Conservation (phyloP, 2,888 invertebrate species). For the Drosophila anceps region DNA sequence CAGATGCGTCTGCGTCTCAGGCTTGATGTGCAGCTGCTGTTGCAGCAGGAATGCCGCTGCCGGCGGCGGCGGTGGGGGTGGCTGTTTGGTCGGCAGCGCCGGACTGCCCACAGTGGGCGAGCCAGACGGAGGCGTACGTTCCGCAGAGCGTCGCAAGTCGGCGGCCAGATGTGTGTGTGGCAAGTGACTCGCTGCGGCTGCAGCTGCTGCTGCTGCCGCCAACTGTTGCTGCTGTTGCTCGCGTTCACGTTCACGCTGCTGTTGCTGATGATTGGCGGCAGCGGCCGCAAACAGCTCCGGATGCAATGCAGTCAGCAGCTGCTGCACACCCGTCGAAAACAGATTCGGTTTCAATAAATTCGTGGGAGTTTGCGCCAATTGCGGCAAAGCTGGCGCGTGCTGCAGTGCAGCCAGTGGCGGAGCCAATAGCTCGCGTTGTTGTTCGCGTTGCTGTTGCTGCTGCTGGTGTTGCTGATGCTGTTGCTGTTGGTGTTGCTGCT, state of each 20-base stretch:
- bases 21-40: conserved; percentile 82
- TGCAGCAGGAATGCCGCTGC: conserved; percentile 82
- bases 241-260: conserved; percentile 85
- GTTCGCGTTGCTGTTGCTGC: conserved; percentile 64
- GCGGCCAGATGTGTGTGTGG: conserved; percentile 67
- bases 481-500: conserved; percentile 55
- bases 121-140: conserved; percentile 72
- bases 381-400: conserved; percentile 83
- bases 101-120: conserved; percentile 74
- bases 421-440: conserved; percentile 80
- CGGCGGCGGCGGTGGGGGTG: conserved; percentile 60
- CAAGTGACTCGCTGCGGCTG: conserved; percentile 57
- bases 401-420: conserved; percentile 84
- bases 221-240: conserved; percentile 68
- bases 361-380: conserved; percentile 86
- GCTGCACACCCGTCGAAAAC: conserved; percentile 90
- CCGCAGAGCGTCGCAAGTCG: conserved; percentile 74
- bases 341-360: conserved; percentile 91
- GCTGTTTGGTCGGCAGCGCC: conserved; percentile 63
- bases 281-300: conserved; percentile 88
- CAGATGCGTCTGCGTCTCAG: conserved; percentile 82
- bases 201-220: conserved; percentile 57
- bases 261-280: conserved; percentile 85
- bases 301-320: conserved; percentile 90
- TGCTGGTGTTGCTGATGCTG: conserved; percentile 54